These are phyloP conservation scores for Augochlorella aurata DNA, from an alignment of 2,888 invertebrate species.

Conservation along the genomic window DNA sequence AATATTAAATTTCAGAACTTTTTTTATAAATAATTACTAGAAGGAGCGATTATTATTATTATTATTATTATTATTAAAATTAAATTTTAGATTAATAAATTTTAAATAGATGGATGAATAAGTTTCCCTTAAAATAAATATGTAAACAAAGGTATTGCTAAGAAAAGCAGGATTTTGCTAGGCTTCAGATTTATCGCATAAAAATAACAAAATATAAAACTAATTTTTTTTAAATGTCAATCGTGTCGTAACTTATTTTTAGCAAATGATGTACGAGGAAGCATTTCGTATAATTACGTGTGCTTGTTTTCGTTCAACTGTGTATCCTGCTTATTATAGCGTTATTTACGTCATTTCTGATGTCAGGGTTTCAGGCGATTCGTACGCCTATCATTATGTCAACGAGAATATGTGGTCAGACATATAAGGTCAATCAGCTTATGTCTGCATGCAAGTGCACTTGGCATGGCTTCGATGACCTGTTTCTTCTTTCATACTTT, in stretches of 20 bases:
- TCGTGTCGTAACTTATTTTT: background rate
- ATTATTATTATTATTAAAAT: too few species aligned
- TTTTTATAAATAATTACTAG: too few species aligned
- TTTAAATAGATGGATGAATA: too few species aligned
- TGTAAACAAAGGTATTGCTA: background rate
- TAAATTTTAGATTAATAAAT: too few species aligned
- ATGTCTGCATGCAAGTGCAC: conserved; percentile 40
- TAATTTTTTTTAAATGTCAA: background rate
- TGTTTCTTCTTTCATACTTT: conserved; percentile 62
- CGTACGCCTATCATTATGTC: conserved; percentile 36
- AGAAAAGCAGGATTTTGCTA: background rate
- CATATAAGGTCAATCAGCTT: conserved; percentile 64
- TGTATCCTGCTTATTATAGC: conserved; percentile 3
- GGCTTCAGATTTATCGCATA: background rate
- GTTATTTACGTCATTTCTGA: conserved; percentile 30
- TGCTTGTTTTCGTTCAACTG: conserved; percentile 8
- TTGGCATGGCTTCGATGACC: conserved; percentile 66
- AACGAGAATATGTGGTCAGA: conserved; percentile 37
- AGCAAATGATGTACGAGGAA: background rate
- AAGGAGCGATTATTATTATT: too few species aligned
- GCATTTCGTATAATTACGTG: conserved; percentile 12
- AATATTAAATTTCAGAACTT: too few species aligned
- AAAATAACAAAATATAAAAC: background rate
- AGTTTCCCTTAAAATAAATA: background rate
- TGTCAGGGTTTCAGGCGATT: conserved; percentile 7